These are phyloP conservation scores for Brachionichthys hirsutus DNA, from an alignment of 2,113 vertebrate genomes.

Conservation along the genomic window DNA sequence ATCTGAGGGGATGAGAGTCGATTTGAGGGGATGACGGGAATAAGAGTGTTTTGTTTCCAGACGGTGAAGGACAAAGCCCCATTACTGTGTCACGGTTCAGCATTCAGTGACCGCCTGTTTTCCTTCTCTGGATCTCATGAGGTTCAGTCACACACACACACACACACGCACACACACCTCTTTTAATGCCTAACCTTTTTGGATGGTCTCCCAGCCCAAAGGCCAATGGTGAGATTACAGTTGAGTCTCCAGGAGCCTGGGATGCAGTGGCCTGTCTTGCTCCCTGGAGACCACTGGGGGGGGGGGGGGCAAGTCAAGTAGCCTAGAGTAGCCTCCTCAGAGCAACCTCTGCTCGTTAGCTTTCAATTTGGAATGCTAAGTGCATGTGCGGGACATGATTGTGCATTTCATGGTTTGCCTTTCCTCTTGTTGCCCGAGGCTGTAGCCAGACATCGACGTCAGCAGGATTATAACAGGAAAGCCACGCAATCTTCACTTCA, in stretches of 20 bases:
- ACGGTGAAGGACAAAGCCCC: conserved; percentile 38
- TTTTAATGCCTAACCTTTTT: conserved; percentile 38
- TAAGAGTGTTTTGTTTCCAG: conserved; percentile 43
- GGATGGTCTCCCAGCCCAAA: conserved; percentile 31
- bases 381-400: not conserved
- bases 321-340: not conserved
- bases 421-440: not conserved
- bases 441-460: conserved; percentile 3
- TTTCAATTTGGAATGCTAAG: not conserved
- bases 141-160: conserved; percentile 29
- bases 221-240: conserved; percentile 36
- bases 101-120: conserved; percentile 17
- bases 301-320: conserved; percentile 26
- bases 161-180: conserved; percentile 2
- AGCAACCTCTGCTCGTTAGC: not conserved
- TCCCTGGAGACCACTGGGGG: conserved; percentile 26
- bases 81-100: conserved; percentile 26
- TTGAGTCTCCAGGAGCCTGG: conserved; percentile 29
- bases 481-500: conserved; percentile 26
- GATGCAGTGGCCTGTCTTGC: conserved; percentile 10
- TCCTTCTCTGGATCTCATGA: conserved; percentile 39
- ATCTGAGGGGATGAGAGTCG: conserved; percentile 31
- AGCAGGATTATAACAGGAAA: conserved; percentile 34
- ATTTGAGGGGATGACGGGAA: conserved; percentile 30
- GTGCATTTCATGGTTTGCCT: conserved; percentile 3